Percentiles rank a stretch among this genome's conserved stretches.
Evolutionary conservation across 2,797 vertebrate species (phyloP).

Genomic region (Lophotriccus pileatus): DNA sequence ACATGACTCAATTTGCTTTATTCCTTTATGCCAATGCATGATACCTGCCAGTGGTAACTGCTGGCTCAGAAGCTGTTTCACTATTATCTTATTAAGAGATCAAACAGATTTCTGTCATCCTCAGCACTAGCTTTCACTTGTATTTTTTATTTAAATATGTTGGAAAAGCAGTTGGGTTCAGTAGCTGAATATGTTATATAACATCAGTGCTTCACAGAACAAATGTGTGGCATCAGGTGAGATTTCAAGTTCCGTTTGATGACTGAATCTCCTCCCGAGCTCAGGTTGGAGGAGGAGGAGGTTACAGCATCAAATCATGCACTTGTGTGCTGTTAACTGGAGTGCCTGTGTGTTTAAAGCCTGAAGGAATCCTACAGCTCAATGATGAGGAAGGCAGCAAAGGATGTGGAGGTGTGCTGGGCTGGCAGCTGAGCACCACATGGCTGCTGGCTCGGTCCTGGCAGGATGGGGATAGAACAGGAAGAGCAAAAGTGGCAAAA

Average conservation of each 20-base stretch:
- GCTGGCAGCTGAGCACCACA: not conserved
- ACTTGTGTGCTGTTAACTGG: not conserved
- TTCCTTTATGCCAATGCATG: not conserved
- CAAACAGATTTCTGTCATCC: not conserved
- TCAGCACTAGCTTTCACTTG: not conserved
- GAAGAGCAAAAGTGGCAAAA: not conserved
- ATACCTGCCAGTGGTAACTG: not conserved
- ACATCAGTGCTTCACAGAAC: conserved; percentile 19
- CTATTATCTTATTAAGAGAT: not conserved
- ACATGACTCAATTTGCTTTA: not conserved
- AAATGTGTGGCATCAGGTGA: not conserved
- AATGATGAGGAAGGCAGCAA: not conserved
- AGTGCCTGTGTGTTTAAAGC: not conserved
- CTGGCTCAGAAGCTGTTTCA: not conserved
- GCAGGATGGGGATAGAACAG: not conserved
- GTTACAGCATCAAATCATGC: not conserved
- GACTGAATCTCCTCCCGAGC: not conserved
- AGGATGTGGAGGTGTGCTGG: not conserved
- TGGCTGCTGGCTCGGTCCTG: not conserved
- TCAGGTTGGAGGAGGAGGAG: not conserved
- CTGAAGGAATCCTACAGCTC: not conserved
- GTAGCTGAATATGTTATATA: not conserved
- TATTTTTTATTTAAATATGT: not conserved
- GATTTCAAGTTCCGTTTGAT: not conserved
- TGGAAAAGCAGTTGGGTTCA: conserved; percentile 10